Base-by-base conservation (phyloP, 2,113 vertebrate genomes). In the Gymnobelideus leadbeateri region DNA sequence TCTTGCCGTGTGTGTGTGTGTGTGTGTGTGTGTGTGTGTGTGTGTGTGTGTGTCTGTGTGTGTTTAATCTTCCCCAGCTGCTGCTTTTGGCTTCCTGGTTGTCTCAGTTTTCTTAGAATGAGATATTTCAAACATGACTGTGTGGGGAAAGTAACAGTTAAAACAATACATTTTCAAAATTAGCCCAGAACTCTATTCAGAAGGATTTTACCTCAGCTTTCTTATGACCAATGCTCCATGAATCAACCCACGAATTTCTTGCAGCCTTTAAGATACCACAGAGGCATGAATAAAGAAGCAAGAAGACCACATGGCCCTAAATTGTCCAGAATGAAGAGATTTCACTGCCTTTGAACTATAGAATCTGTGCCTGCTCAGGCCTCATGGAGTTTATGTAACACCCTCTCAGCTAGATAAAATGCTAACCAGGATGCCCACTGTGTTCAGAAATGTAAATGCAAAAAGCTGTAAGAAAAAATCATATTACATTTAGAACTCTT, bases 21-120 rank as follows among this genome's bases (percentile, higher is more conserved):
- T 95, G 43, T 94, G 90, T 68, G 89, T 94, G 51, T 94, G 90
- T 61, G 89, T 96, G 97, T 94, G 90, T 61, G 89, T 96, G 97
- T 43, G 97, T 97, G 96, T 96, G 91, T 92, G 61, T 95, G 97
- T 43, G 97, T 97, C 96, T 96, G 91, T 92, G 61, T 95, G 51
- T 92, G 89, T 94, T 95, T 94, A 96, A 97, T 97, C 10, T 28
- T 94, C 93, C 97, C 97, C 98, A 98, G 98, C 97, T 99, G 98
- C 98, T 96, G 95, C 97, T 97, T 97, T 98, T 97, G 98, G 96
- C 97, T 95, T 96, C 95, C 46, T 91, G 95, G 55, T 96, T 96
- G 95, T 92, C 97, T 95, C 93, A 54, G 97, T 97, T 96, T 94
- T 55, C 95, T 95, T 91, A 94, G 96, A 98, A 96, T 46, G 94